Conservation (phyloP, 1,140 invertebrate species). For the Brachionus rubens region DNA sequence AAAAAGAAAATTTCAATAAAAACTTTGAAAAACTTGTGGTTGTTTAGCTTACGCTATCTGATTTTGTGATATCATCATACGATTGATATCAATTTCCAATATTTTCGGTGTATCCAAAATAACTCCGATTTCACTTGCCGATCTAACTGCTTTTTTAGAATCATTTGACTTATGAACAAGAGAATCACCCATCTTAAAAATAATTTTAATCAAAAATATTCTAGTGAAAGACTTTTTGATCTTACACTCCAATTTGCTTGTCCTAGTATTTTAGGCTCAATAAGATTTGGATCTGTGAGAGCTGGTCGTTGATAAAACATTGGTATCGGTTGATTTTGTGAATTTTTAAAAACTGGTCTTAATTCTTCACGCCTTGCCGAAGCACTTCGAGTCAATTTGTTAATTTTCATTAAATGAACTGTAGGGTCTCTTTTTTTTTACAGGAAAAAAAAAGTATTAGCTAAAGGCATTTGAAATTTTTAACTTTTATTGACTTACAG, state of each 20-base stretch:
- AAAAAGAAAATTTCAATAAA: background rate
- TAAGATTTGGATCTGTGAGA: background rate
- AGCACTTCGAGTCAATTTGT: background rate
- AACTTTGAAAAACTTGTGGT: background rate
- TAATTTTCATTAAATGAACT: background rate
- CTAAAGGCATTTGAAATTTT: background rate
- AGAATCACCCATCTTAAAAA: conserved; percentile 11
- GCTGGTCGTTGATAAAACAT: background rate
- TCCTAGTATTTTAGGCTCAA: background rate
- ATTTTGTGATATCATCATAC: conserved; percentile 60
- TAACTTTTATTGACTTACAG: conserved; percentile 50
- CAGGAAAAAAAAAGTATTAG: background rate
- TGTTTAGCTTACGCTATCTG: conserved; percentile 53
- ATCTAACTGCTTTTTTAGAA: background rate
- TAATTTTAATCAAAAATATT: background rate
- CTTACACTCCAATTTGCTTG: conserved; percentile 19
- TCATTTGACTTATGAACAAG: background rate
- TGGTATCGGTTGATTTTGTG: background rate
- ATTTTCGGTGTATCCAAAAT: conserved; percentile 54
- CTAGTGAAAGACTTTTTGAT: background rate
- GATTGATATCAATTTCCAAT: conserved; percentile 59
- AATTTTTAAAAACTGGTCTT: background rate
- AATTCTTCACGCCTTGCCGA: background rate
- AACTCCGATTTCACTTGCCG: background rate
- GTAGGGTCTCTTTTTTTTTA: conserved; percentile 22